Percentiles rank a stretch among this genome's conserved stretches.
These are phyloP conservation scores for Cremastinae sp. DNA, from an alignment of 2,888 invertebrate species.

Conservation along the genomic window DNA sequence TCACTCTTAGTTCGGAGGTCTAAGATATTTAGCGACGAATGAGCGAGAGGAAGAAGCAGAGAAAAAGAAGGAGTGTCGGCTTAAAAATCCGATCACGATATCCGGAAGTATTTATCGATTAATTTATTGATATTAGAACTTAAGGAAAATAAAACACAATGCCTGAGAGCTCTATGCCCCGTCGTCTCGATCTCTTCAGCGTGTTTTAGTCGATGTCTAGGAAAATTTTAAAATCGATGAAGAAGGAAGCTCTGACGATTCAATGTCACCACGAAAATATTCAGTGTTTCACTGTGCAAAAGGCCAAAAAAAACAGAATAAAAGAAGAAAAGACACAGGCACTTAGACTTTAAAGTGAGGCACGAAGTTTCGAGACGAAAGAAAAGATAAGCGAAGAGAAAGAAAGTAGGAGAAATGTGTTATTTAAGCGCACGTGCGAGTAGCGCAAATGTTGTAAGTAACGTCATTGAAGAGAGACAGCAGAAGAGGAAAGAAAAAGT, in stretches of 20 bases:
- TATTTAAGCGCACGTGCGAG: slow-evolving; percentile 43
- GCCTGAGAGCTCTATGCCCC: neutral
- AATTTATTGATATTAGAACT: slow-evolving; percentile 58
- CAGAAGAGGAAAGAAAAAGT: neutral
- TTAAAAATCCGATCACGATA: slow-evolving; percentile 5
- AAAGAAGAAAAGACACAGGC: slow-evolving; percentile 10
- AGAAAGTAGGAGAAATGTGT: slow-evolving; percentile 9
- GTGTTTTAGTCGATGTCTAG: slow-evolving; percentile 56
- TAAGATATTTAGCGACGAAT: slow-evolving; percentile 10
- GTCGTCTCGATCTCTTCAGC: slow-evolving; percentile 22
- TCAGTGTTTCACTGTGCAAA: neutral
- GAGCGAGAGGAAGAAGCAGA: slow-evolving; percentile 10
- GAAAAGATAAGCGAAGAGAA: neutral
- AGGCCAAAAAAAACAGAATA: neutral
- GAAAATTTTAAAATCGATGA: neutral
- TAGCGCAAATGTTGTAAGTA: slow-evolving; percentile 37
- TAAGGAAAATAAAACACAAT: slow-evolving; percentile 33
- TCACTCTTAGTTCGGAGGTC: slow-evolving; percentile 31
- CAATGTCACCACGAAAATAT: neutral
- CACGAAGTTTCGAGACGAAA: neutral
- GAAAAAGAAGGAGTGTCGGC: slow-evolving; percentile 18
- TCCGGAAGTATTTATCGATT: slow-evolving; percentile 61
- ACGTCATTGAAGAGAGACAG: slow-evolving; percentile 7
- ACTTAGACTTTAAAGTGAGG: slow-evolving; percentile 6
- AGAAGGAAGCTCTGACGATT: neutral